These are phyloP conservation scores for Synanthedon tipuliformis DNA, from an alignment of 2,888 invertebrate species.

Conservation along the genomic window DNA sequence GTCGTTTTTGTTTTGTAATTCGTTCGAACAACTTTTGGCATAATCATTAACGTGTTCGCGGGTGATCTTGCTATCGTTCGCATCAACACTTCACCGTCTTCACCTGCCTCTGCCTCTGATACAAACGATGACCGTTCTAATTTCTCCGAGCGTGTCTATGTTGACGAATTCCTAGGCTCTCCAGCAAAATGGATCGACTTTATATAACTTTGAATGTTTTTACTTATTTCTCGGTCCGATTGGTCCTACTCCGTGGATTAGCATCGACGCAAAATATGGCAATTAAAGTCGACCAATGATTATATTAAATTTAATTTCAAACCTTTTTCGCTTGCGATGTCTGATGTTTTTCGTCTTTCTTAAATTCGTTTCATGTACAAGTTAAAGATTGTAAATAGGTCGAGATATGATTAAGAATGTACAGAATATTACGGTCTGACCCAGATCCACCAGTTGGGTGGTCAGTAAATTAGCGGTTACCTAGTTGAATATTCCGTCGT, in stretches of 20 bases:
- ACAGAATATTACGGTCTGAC: constrained; percentile 4
- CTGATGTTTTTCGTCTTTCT: background rate
- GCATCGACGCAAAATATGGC: constrained; percentile 15
- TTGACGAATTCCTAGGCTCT: constrained; percentile 9
- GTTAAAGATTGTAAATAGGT: background rate
- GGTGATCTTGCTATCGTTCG: background rate
- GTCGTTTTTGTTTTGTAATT: background rate
- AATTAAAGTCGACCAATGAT: constrained; percentile 24
- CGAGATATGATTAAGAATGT: constrained; percentile 3
- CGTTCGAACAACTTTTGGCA: background rate
- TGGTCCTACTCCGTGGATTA: no score
- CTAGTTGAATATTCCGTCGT: constrained; percentile 8
- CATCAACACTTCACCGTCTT: constrained; percentile 1
- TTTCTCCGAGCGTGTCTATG: constrained; percentile 24
- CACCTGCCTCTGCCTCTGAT: constrained; percentile 5
- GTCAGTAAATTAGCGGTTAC: constrained; percentile 18
- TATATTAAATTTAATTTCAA: constrained; percentile 17
- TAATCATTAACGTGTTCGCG: background rate
- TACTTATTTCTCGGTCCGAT: constrained; percentile 18
- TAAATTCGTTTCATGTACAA: background rate
- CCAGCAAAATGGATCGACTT: constrained; percentile 14
- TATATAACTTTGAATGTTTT: constrained; percentile 21
- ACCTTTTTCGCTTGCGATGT: background rate
- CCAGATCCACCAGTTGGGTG: constrained; percentile 6
- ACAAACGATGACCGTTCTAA: constrained; percentile 10